Evolutionary conservation across 2,888 invertebrate genomes (phyloP).

Genomic region (Philereme transversata): DNA sequence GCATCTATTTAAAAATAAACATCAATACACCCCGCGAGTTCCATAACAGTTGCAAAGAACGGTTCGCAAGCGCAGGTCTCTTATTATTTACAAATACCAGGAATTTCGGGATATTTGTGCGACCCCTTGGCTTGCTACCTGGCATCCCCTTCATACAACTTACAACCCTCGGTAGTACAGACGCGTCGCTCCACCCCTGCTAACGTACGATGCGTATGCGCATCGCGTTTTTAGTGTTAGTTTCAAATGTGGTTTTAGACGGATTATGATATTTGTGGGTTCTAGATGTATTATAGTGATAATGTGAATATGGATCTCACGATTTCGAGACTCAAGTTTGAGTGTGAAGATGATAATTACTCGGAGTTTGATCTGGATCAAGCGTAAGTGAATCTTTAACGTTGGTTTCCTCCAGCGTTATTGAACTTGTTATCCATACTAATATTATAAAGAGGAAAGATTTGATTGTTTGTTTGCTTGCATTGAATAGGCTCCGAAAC

Average conservation of each 20-base stretch:
- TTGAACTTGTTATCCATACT: too few relatives aligned
- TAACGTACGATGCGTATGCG: constrained; percentile 69
- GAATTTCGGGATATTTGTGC: constrained; percentile 60
- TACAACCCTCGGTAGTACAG: constrained; percentile 38
- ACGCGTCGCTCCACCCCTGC: constrained; percentile 59
- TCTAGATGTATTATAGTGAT: constrained; percentile 34
- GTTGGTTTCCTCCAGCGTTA: background rate
- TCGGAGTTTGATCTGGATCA: constrained; percentile 52
- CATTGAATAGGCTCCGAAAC: too few relatives aligned
- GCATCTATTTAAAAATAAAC: constrained; percentile 52
- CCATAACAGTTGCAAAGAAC: constrained; percentile 44
- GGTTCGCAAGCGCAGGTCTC: constrained; percentile 50
- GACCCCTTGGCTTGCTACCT: constrained; percentile 66
- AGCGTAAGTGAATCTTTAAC: constrained; percentile 43
- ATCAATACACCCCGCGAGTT: constrained; percentile 36
- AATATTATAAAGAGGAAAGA: too few relatives aligned
- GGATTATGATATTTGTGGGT: constrained; percentile 24
- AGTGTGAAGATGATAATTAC: constrained; percentile 62
- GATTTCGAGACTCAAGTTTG: constrained; percentile 66
- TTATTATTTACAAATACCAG: constrained; percentile 57
- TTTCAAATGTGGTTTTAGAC: constrained; percentile 23
- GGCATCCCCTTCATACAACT: constrained; percentile 48
- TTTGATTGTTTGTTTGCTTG: too few relatives aligned
- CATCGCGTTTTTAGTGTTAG: constrained; percentile 39
- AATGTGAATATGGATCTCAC: constrained; percentile 71